These are phyloP conservation scores for Struthio camelus DNA, from an alignment of 2,113 vertebrate genomes.

Conservation along the genomic window DNA sequence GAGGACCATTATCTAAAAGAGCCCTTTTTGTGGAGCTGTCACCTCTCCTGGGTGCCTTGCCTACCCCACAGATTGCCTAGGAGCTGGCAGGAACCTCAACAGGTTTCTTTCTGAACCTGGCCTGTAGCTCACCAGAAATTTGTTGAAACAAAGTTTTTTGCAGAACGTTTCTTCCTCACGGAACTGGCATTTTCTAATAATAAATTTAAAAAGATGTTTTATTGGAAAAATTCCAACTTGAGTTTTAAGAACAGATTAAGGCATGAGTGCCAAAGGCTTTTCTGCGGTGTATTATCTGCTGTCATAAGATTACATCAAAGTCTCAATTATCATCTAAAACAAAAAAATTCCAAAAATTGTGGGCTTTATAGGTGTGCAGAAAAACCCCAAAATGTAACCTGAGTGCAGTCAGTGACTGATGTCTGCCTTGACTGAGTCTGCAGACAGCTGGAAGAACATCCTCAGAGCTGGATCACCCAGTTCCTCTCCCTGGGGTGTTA, in stretches of 20 bases:
- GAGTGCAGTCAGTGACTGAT: not conserved
- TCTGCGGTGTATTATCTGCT: not conserved
- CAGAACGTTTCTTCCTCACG: not conserved
- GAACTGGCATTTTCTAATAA: not conserved
- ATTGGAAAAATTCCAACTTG: not conserved
- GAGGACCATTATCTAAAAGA: not conserved
- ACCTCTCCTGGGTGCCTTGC: not conserved
- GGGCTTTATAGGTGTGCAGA: not conserved
- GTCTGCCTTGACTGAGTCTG: not conserved
- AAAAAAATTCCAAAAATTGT: not conserved
- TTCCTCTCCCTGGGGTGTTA: not conserved
- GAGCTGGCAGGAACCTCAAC: not conserved
- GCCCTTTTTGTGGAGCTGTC: not conserved
- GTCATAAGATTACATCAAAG: not conserved
- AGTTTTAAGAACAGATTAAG: slow-evolving; percentile 24
- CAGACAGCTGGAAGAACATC: not conserved
- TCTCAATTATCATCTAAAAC: not conserved
- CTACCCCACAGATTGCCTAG: not conserved
- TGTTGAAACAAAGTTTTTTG: not conserved
- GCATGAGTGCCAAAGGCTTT: slow-evolving; percentile 5
- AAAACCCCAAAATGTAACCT: not conserved
- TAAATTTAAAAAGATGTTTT: not conserved
- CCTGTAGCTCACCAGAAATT: not conserved
- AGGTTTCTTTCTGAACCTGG: not conserved
- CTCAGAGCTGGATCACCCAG: not conserved